phyloP scores from a whole-genome alignment of 2,113 vertebrate species.

The Limnothrissa miodon region DNA sequence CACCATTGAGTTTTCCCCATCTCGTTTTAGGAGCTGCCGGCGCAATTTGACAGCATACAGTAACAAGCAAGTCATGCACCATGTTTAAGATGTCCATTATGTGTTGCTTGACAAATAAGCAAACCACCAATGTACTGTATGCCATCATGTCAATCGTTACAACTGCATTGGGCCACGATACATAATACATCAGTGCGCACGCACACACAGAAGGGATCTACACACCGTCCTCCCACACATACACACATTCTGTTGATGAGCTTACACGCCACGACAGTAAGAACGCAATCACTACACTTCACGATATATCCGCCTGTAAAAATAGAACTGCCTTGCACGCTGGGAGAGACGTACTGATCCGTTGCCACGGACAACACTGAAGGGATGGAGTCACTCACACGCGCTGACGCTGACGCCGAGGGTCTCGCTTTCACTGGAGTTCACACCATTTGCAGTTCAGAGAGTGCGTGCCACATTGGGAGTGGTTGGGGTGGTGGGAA shows the following conservation, averaged over 20 bases:
- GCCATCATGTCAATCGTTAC: background rate
- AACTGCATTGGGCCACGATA: background rate
- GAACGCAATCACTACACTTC: background rate
- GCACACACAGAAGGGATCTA: background rate
- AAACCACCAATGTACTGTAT: background rate
- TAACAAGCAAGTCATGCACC: background rate
- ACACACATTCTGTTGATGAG: background rate
- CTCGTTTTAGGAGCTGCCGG: background rate
- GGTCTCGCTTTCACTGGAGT: constrained; percentile 16
- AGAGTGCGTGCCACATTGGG: background rate
- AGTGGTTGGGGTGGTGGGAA: background rate
- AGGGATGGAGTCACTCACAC: constrained; percentile 30
- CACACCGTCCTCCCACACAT: background rate
- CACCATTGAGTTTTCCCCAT: background rate
- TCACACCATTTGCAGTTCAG: constrained; percentile 23
- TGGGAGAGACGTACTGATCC: constrained; percentile 35
- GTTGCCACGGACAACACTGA: constrained; percentile 51
- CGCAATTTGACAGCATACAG: background rate
- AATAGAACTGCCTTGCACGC: constrained; percentile 26
- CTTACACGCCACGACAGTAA: background rate
- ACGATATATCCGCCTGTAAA: constrained; percentile 15
- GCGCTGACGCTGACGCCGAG: background rate
- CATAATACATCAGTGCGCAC: background rate
- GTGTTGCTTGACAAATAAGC: background rate
- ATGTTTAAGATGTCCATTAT: background rate